These are phyloP conservation scores for Silurus aristotelis DNA, from an alignment of 2,797 vertebrate species.

Conservation along the genomic window DNA sequence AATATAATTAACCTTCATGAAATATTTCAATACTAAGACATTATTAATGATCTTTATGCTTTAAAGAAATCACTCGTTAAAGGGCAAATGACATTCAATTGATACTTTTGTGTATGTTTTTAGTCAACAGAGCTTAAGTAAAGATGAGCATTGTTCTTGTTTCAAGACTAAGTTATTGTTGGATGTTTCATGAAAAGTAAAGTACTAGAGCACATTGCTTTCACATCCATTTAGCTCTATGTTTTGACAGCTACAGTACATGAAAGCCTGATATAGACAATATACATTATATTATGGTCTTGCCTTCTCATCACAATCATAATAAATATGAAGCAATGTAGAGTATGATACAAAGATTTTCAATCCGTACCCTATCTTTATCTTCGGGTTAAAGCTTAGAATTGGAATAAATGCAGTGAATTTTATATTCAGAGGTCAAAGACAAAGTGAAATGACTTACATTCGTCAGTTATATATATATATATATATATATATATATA, in stretches of 20 bases:
- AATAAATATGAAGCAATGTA: not conserved
- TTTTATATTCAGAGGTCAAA: not conserved
- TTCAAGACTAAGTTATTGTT: slow-evolving; percentile 18
- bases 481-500: no score
- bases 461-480: no score
- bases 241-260: not conserved
- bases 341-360: not conserved
- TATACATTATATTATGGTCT: not conserved
- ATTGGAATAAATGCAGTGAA: not conserved
- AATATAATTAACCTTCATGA: not conserved
- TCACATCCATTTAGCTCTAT: slow-evolving; percentile 6
- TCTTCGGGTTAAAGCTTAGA: not conserved
- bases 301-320: not conserved
- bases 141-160: slow-evolving; percentile 14
- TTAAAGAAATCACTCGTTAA: not conserved
- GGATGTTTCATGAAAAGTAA: slow-evolving; percentile 8
- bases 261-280: not conserved
- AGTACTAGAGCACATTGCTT: not conserved
- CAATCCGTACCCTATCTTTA: not conserved
- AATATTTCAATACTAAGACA: not conserved
- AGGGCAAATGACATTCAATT: not conserved
- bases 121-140: not conserved
- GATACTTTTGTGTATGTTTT: not conserved
- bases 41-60: slow-evolving; percentile 8
- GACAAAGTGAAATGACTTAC: not conserved